phyloP scores from a whole-genome alignment of 2,888 invertebrate species.

The Galerucella calmariensis region DNA sequence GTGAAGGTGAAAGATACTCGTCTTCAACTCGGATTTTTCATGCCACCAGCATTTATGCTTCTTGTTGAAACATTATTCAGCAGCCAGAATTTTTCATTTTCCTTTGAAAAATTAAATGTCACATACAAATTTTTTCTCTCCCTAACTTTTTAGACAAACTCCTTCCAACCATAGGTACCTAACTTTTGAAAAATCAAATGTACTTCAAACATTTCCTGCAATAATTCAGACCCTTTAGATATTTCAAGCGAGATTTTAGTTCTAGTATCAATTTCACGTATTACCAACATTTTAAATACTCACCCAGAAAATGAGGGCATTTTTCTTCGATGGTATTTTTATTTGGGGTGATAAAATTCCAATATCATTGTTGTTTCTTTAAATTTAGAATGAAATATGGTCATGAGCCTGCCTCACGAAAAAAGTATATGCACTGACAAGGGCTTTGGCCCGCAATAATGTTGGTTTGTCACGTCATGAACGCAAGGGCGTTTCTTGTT shows the following conservation, averaged over 20 bases:
- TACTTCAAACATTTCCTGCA: not conserved
- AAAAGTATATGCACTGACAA: conserved; percentile 41
- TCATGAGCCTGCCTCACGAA: conserved; percentile 45
- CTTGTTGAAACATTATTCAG: no score
- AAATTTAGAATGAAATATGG: conserved; percentile 46
- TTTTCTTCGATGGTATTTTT: conserved; percentile 29
- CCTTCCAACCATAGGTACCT: no score
- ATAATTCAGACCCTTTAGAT: not conserved
- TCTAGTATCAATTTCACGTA: conserved; percentile 17
- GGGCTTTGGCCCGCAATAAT: conserved; percentile 43
- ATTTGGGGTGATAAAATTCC: conserved; percentile 40
- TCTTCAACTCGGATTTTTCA: no score
- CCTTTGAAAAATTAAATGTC: no score
- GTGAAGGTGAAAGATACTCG: no score
- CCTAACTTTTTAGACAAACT: no score
- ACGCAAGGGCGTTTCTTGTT: conserved; percentile 14
- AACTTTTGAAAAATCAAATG: not conserved
- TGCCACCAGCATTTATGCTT: no score
- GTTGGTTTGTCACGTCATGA: conserved; percentile 45
- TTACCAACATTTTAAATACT: conserved; percentile 21
- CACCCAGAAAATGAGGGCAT: conserved; percentile 20
- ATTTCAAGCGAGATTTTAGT: not conserved
- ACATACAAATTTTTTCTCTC: no score
- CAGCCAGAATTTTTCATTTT: no score
- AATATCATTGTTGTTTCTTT: conserved; percentile 39